Evolutionary conservation across 1,140 invertebrate species (phyloP).

Genomic region (Campodea augens): DNA sequence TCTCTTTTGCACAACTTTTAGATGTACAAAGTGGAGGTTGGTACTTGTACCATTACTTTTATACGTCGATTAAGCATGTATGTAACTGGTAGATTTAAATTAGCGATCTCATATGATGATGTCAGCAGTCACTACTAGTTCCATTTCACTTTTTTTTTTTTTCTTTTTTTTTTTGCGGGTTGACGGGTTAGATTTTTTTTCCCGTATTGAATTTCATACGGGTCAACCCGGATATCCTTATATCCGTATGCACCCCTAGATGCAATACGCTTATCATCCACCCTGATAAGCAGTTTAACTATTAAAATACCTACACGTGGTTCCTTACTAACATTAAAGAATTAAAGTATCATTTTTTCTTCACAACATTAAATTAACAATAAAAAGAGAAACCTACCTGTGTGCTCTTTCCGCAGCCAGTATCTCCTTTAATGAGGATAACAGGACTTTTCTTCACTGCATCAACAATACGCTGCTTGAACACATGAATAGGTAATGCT

Average conservation of each 20-base stretch:
- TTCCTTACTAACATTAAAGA: not conserved
- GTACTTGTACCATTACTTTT: too few species aligned
- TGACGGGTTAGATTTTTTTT: too few species aligned
- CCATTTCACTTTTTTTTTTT: not conserved
- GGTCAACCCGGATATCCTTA: too few species aligned
- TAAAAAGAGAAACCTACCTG: constrained; percentile 21
- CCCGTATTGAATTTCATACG: too few species aligned
- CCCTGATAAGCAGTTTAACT: not conserved
- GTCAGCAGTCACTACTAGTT: too few species aligned
- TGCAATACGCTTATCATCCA: not conserved
- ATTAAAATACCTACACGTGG: not conserved
- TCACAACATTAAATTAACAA: not conserved
- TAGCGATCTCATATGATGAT: too few species aligned
- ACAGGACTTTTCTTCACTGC: constrained; percentile 24
- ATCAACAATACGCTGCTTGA: constrained; percentile 24
- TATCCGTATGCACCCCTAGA: too few species aligned
- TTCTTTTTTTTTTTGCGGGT: too few species aligned
- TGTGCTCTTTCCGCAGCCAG: constrained; percentile 35
- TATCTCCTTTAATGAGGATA: constrained; percentile 28
- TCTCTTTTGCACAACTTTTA: too few species aligned
- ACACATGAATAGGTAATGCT: constrained; percentile 26
- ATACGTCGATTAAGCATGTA: too few species aligned
- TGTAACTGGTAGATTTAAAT: too few species aligned
- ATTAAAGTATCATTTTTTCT: not conserved
- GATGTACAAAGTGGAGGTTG: too few species aligned